A percentile compares a stretch with the other conserved stretches of the same genome.
phyloP scores from a whole-genome alignment of 2,113 vertebrate genomes.

The Malaclemys terrapin region DNA sequence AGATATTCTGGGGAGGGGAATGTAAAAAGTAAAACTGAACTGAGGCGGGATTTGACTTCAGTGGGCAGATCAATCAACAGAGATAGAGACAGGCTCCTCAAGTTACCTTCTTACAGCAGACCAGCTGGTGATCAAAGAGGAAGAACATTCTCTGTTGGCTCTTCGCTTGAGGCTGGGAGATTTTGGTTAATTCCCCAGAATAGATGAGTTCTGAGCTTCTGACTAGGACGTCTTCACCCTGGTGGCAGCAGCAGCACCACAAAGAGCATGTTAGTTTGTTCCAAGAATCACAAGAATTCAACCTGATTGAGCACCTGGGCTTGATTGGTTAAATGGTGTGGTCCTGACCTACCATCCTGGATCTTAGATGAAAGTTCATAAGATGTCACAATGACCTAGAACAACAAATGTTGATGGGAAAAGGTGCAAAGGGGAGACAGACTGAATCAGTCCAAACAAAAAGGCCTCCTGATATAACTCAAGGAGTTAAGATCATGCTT shows the following conservation, averaged over 20 bases:
- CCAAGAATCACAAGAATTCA: background rate
- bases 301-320: background rate
- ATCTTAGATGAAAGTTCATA: background rate
- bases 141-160: slow-evolving; percentile 97
- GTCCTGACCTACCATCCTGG: background rate
- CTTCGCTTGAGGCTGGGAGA: slow-evolving; percentile 92
- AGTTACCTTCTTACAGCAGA: slow-evolving; percentile 96
- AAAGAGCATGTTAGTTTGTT: background rate
- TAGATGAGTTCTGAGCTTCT: slow-evolving; percentile 96
- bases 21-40: background rate
- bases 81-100: background rate
- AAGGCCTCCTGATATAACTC: background rate
- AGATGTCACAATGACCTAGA: background rate
- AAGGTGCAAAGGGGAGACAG: background rate
- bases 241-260: slow-evolving; percentile 43
- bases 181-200: slow-evolving; percentile 92
- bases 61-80: background rate
- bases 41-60: background rate
- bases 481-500: background rate
- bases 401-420: background rate
- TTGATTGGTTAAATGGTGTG: background rate
- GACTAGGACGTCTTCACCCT: slow-evolving; percentile 95
- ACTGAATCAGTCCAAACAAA: background rate
- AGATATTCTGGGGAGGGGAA: background rate
- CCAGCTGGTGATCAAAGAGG: slow-evolving; percentile 96